Evolutionary conservation across 2,113 vertebrate species (phyloP).

Genomic region (Crypturellus undulatus): DNA sequence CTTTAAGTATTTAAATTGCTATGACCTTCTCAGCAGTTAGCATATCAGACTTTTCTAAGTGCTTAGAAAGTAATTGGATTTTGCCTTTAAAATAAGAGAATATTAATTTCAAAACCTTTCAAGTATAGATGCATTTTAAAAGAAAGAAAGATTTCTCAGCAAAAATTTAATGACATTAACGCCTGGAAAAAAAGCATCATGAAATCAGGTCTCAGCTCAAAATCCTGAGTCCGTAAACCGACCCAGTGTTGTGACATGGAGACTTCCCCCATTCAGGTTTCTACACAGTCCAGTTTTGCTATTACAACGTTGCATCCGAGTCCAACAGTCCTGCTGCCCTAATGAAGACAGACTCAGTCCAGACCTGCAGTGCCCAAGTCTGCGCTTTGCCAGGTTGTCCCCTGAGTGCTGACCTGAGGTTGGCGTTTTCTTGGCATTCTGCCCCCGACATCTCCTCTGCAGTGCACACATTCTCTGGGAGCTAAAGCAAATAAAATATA

Average conservation of each 20-base stretch:
- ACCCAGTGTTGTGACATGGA: not conserved
- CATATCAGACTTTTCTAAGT: not conserved
- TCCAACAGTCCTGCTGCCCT: not conserved
- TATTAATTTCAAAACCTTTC: not conserved
- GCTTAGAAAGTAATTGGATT: constrained; percentile 1
- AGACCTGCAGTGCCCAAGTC: not conserved
- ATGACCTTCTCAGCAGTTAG: constrained; percentile 7
- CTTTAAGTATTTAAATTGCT: constrained; percentile 26
- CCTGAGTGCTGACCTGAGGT: not conserved
- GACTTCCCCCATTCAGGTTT: not conserved
- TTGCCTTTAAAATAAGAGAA: not conserved
- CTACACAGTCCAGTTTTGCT: not conserved
- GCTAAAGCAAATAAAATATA: not conserved
- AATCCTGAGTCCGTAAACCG: not conserved
- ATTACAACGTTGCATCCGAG: not conserved
- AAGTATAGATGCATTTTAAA: not conserved
- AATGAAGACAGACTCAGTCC: not conserved
- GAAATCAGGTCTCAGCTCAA: not conserved
- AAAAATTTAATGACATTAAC: not conserved
- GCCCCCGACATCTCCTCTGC: not conserved
- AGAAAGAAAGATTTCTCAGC: not conserved
- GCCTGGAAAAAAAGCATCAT: not conserved
- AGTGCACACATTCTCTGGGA: not conserved
- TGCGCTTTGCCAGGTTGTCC: not conserved
- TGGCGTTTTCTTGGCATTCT: not conserved